phyloP scores from a whole-genome alignment of 2,888 invertebrate genomes.

The Fissipunctia ypsillon region DNA sequence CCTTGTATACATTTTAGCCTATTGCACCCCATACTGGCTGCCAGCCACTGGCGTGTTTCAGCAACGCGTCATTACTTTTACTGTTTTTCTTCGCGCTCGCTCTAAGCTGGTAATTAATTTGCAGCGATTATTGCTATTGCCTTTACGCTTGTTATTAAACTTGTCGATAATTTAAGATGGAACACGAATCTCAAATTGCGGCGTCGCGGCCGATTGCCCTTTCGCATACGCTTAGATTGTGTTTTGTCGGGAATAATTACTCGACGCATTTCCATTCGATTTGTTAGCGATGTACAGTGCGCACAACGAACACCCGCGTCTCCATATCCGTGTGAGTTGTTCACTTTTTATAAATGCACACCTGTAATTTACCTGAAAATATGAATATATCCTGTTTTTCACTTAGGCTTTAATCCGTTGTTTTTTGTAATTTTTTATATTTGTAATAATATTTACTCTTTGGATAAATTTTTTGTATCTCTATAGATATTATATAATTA shows the following conservation, averaged over 20 bases:
- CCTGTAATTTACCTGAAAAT: constrained; percentile 5
- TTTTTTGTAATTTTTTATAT: not conserved
- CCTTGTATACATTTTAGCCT: constrained; percentile 82
- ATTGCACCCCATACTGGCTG: constrained; percentile 76
- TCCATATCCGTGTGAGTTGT: constrained; percentile 83
- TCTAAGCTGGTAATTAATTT: constrained; percentile 86
- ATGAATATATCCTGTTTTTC: constrained; percentile 4
- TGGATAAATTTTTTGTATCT: not conserved
- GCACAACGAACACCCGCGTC: constrained; percentile 76
- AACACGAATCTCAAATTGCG: constrained; percentile 87
- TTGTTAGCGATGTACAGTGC: constrained; percentile 82
- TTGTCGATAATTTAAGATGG: constrained; percentile 89
- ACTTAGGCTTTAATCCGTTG: not conserved
- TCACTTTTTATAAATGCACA: constrained; percentile 33
- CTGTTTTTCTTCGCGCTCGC: constrained; percentile 83
- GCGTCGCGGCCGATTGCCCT: constrained; percentile 84
- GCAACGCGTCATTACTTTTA: constrained; percentile 79
- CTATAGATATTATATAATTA: not conserved
- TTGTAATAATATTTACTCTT: not conserved
- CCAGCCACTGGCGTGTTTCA: constrained; percentile 71
- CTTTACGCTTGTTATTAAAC: constrained; percentile 88
- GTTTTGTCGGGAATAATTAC: constrained; percentile 80
- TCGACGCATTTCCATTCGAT: constrained; percentile 79
- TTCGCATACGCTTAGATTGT: constrained; percentile 83
- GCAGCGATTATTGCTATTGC: constrained; percentile 86